Percentiles rank a stretch among this genome's conserved stretches.
Evolutionary conservation across 2,888 invertebrate genomes (phyloP).

Genomic region (Lasioglossum zephyrum): DNA sequence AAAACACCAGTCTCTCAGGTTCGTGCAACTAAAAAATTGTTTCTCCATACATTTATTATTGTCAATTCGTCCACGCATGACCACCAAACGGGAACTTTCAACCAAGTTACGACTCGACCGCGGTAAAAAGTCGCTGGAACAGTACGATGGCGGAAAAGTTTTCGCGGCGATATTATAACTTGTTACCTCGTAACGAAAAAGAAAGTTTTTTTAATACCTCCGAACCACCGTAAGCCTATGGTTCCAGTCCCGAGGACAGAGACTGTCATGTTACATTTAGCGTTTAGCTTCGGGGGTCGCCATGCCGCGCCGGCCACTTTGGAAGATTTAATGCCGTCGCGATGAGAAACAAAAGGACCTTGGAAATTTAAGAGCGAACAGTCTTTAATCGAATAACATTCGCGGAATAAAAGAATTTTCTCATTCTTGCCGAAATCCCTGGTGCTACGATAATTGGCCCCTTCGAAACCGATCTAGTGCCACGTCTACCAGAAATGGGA

Average conservation of each 20-base stretch:
- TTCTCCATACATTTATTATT: conserved; percentile 17
- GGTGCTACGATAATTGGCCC: background rate
- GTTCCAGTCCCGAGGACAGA: background rate
- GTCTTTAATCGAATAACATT: conserved; percentile 9
- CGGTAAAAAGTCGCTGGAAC: conserved; percentile 39
- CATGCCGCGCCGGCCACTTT: background rate
- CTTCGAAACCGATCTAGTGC: no score
- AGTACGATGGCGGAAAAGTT: conserved; percentile 45
- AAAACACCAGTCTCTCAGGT: background rate
- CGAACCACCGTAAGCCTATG: conserved; percentile 37
- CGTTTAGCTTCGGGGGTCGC: background rate
- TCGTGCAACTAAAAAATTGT: background rate
- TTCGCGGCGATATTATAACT: conserved; percentile 46
- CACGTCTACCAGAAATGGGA: no score
- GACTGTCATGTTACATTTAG: background rate
- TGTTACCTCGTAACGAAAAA: conserved; percentile 47
- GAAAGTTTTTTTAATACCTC: conserved; percentile 56
- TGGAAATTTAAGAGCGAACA: conserved; percentile 3
- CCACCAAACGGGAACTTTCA: conserved; percentile 23
- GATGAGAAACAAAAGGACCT: background rate
- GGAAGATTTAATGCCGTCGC: conserved; percentile 15
- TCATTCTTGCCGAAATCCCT: background rate
- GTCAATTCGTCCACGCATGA: conserved; percentile 42
- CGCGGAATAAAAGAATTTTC: background rate
- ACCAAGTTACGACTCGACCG: conserved; percentile 22